Percentiles rank a stretch among this genome's conserved stretches.
These are phyloP conservation scores for Chaetophractus vellerosus DNA, from an alignment of 2,797 vertebrate species.

Conservation along the genomic window DNA sequence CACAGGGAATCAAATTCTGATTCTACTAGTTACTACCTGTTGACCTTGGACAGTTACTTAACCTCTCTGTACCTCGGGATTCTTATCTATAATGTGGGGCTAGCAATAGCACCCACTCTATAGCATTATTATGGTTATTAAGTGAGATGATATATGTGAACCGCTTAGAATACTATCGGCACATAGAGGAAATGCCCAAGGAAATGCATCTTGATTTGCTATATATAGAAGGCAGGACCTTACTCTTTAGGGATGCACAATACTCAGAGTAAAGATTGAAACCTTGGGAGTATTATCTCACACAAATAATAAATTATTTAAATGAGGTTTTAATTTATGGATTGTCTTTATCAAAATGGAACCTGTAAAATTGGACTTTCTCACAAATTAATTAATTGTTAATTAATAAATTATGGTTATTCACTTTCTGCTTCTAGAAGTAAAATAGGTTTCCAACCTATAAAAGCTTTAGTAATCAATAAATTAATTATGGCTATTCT, in stretches of 20 bases:
- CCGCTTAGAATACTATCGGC: not conserved
- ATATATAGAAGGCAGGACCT: not conserved
- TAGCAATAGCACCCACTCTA: not conserved
- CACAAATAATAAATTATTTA: not conserved
- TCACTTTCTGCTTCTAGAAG: conserved; percentile 45
- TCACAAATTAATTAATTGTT: not conserved
- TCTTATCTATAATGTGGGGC: not conserved
- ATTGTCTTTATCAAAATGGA: conserved; percentile 4
- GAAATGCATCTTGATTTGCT: not conserved
- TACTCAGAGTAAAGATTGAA: conserved; percentile 21
- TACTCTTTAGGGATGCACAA: not conserved
- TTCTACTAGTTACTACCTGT: not conserved
- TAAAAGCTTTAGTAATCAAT: not conserved
- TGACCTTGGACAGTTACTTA: conserved; percentile 17
- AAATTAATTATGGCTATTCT: not conserved
- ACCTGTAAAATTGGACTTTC: conserved; percentile 55
- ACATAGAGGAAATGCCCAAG: not conserved
- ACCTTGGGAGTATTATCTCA: not conserved
- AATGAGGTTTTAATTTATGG: conserved; percentile 16
- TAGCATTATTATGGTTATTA: not conserved
- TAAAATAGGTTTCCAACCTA: conserved; percentile 49
- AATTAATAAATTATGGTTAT: not conserved
- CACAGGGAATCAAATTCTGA: not conserved
- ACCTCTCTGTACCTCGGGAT: not conserved
- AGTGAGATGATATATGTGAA: not conserved